Base-by-base conservation (phyloP, 1,140 invertebrate species). In the Metaphire vulgaris region DNA sequence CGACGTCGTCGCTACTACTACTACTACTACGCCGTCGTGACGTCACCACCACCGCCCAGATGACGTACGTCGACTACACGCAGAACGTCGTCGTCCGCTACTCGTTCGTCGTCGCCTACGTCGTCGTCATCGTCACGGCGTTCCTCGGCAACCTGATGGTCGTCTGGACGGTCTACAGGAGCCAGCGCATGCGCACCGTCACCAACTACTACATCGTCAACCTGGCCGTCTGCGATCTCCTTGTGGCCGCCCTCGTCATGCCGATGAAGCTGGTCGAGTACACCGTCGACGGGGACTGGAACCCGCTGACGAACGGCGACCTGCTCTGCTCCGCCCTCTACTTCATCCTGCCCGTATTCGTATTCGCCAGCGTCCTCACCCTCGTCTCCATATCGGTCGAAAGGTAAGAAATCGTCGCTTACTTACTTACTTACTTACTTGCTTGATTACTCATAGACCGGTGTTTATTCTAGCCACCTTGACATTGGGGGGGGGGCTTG, bases 201-300 rank as follows among this genome's bases (percentile, higher is more conserved):
- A 87, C 88, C 56, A 88, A 88, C 80, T 88, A 87, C 78, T 88
- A 88, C 80, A 88, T 88, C 67, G 87, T 88, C 56, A 88, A 88
- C 79, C 77, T 88, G 34, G 87, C 87, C 0, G 77, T 83, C 14
- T 82, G 81, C 71, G 88, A 88, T 77, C 83, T 88, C 34, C 77
- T 88, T 15, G 86, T 88, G 15, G 86, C 87, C 33, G 79, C 80
- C 6, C 85, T 88, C 72, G 88, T 88, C 0, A 82, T 87, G 73
- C 88, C 88, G 0, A 79, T 87, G 0, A 88, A 88, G 80, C 79
- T 88, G 21, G 77, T 87, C 77, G 87, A 88, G 79, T 83, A 88
- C 69, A 84, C 83, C 0, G 84, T 84, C 0, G 64, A 69, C 34
- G 33, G 64, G 29, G 72, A 56, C 34, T 33, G 21, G 74, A 29